Evolutionary conservation across 2,888 invertebrate species (phyloP), one percentile per base, ranked within the genome.

Genomic region (Leucophenga maculata): DNA sequence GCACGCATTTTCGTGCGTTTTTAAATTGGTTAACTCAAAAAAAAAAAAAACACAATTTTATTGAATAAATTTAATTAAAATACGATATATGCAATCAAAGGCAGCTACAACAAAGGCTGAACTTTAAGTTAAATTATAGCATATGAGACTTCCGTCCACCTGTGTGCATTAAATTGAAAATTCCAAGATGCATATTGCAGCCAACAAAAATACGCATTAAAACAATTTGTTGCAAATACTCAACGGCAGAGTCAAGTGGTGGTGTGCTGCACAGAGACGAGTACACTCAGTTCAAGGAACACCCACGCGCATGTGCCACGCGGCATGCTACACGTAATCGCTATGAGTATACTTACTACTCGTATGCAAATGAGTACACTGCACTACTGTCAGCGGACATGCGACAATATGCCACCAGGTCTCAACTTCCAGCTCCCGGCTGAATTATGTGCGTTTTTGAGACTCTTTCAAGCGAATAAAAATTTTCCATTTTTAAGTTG

Each of bases 91-190:
- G n/a, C 50, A 50, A 16, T 50, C 39, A 39, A 39, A 26, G 4
- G 4, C 39, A 39, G 8, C 8, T 39, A 11, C 9, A 6, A 39
- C 8, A 39, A 8, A 39, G 11, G 11, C 8, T 39, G 3, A 39
- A 39, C 39, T 39, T 39, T 4, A 39, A 50, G 1, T 50, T 50
- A 18, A 16, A 18, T 16, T 18, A 18, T n/a, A n/a, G 1, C 16
- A n/a, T 20, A 20, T 32, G 11, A 14, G 22, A 64, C 62, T 64
- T 64, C 62, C 62, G 62, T 46, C 62, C 62, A 64, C 62, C 62
- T 64, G 62, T 44, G 22, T 14, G 22, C 8, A 13, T 64, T 64
- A 64, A 64, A 64, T 64, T 46, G 62, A 46, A 48, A 46, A 64
- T 64, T 13, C 22, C 46, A n/a, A 13, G 20, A 39, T 50, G 48